Percentiles rank a stretch among this genome's conserved stretches.
These are phyloP conservation scores for Papilio demoleus DNA, from an alignment of 2,888 invertebrate species.

Conservation along the genomic window DNA sequence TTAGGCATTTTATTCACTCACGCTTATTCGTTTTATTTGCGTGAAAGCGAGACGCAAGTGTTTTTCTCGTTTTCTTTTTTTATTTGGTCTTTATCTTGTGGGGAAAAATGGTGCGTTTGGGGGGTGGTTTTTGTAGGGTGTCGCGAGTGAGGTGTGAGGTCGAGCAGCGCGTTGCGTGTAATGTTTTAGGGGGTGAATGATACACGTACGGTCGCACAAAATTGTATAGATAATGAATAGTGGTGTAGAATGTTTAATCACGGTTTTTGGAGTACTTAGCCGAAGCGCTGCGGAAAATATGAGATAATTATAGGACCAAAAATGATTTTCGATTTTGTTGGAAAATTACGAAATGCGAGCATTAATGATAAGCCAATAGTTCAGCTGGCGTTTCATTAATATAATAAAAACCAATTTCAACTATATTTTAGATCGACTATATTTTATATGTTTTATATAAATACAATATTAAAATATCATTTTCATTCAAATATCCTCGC, in stretches of 20 bases:
- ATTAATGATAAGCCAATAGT: constrained; percentile 36
- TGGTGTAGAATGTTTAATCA: constrained; percentile 80
- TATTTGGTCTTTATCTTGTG: constrained; percentile 82
- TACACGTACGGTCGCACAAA: constrained; percentile 52
- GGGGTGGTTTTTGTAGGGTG: constrained; percentile 55
- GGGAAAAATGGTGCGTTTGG: constrained; percentile 79
- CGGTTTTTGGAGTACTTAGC: constrained; percentile 77
- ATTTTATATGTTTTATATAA: no score
- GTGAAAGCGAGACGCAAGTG: constrained; percentile 70
- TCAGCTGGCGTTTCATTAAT: constrained; percentile 28
- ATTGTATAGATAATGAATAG: constrained; percentile 78
- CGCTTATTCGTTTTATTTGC: constrained; percentile 52
- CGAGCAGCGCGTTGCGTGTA: constrained; percentile 75
- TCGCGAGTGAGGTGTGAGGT: constrained; percentile 51
- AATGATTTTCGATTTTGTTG: constrained; percentile 71
- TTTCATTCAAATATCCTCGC: no score
- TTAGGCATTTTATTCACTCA: constrained; percentile 74
- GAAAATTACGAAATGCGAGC: constrained; percentile 56
- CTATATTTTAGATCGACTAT: constrained; percentile 6
- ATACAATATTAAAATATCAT: no score
- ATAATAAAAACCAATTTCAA: constrained; percentile 15
- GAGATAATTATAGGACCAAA: constrained; percentile 73
- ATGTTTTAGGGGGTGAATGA: constrained; percentile 72
- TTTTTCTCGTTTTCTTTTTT: constrained; percentile 83
- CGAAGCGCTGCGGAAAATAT: constrained; percentile 65